These are phyloP conservation scores for Agrilus cyanescens DNA, from an alignment of 2,888 invertebrate species.

Conservation along the genomic window DNA sequence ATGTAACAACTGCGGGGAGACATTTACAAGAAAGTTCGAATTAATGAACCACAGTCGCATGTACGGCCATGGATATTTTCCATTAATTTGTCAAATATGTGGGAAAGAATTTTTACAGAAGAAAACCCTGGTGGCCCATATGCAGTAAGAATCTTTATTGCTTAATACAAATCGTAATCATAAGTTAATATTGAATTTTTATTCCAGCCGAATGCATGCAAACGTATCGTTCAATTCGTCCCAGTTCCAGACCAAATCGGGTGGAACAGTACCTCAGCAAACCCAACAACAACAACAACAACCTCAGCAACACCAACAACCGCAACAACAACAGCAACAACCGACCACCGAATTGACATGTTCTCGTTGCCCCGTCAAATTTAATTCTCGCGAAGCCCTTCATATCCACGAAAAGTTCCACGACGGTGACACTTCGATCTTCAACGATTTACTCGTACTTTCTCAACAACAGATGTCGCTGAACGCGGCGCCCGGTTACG, in stretches of 20 bases:
- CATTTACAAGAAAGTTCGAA: slow-evolving; percentile 77
- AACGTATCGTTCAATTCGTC: too few relatives aligned
- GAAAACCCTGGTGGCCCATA: slow-evolving; percentile 68
- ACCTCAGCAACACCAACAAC: slow-evolving; percentile 14
- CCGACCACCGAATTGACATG: slow-evolving; percentile 16
- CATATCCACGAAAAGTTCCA: slow-evolving; percentile 69
- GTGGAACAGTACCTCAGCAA: slow-evolving; percentile 6
- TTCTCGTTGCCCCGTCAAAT: slow-evolving; percentile 51
- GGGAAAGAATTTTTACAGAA: slow-evolving; percentile 79
- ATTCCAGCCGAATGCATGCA: slow-evolving; percentile 27
- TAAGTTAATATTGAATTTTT: too few relatives aligned
- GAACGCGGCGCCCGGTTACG: not conserved
- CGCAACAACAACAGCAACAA: slow-evolving; percentile 27
- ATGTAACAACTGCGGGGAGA: slow-evolving; percentile 80
- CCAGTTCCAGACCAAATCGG: slow-evolving; percentile 14
- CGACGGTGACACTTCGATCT: slow-evolving; percentile 67
- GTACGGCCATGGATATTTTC: slow-evolving; percentile 55
- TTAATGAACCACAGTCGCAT: slow-evolving; percentile 72
- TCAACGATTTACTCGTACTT: slow-evolving; percentile 65
- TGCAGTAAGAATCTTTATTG: slow-evolving; percentile 43
- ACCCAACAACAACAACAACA: slow-evolving; percentile 1
- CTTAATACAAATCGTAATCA: too few relatives aligned
- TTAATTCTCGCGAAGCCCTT: slow-evolving; percentile 60
- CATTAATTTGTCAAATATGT: slow-evolving; percentile 71
- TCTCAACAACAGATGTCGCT: slow-evolving; percentile 43